A percentile compares a stretch with the other conserved stretches of the same genome.
Conservation (phyloP, 2,888 invertebrate genomes). For the Pandemis corylana region DNA sequence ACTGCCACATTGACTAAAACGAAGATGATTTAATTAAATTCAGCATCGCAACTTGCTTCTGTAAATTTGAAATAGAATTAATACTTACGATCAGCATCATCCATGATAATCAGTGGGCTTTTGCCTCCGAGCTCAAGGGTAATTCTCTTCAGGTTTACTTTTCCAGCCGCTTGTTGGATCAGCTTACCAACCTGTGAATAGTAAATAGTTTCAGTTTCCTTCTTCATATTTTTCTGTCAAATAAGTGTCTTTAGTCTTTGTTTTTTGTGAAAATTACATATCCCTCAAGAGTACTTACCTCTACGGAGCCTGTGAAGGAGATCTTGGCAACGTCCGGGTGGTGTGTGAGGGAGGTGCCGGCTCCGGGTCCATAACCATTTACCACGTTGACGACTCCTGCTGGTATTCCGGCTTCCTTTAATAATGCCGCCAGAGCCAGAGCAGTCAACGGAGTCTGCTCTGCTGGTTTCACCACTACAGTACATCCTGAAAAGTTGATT, state of each 20-base stretch:
- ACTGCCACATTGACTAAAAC: slow-evolving; percentile 61
- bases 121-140: slow-evolving; percentile 95
- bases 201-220: not conserved
- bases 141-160: slow-evolving; percentile 91
- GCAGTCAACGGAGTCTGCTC: slow-evolving; percentile 97
- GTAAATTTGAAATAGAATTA: not conserved
- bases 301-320: slow-evolving; percentile 87
- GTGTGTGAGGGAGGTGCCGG: slow-evolving; percentile 90
- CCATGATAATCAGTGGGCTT: slow-evolving; percentile 92
- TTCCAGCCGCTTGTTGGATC: slow-evolving; percentile 88
- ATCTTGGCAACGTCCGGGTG: slow-evolving; percentile 92
- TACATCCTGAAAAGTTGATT: slow-evolving; percentile 85
- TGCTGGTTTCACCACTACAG: slow-evolving; percentile 95
- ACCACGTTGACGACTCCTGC: slow-evolving; percentile 95
- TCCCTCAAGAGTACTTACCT: slow-evolving; percentile 50
- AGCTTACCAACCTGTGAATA: slow-evolving; percentile 77
- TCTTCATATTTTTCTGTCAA: not conserved
- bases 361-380: slow-evolving; percentile 91
- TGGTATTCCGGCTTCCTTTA: slow-evolving; percentile 94
- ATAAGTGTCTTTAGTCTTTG: no score
- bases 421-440: slow-evolving; percentile 91
- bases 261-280: no score
- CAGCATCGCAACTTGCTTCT: not conserved
- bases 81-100: slow-evolving; percentile 89
- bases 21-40: not conserved